Conservation (phyloP, 2,797 vertebrate genomes). For the Parauchenoglanis punctatus region DNA sequence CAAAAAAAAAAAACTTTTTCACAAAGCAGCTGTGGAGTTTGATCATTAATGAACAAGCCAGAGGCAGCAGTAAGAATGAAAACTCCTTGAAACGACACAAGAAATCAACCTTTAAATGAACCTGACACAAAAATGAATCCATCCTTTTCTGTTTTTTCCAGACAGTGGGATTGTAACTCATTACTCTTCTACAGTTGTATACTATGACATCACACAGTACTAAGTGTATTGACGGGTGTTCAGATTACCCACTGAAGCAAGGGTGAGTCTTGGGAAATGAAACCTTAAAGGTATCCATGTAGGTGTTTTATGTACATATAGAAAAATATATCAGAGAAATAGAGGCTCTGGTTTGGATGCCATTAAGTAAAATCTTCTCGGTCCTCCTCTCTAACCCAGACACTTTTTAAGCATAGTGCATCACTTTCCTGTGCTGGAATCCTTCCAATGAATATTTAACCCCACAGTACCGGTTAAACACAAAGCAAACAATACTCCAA, state of each 20-base stretch:
- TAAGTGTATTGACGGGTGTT: not conserved
- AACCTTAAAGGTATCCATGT: not conserved
- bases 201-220: not conserved
- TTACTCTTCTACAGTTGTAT: not conserved
- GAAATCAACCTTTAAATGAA: not conserved
- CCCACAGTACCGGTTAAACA: conserved; percentile 34
- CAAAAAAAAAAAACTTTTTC: not conserved
- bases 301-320: not conserved
- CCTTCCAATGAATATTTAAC: conserved; percentile 28
- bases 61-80: not conserved
- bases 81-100: not conserved
- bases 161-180: not conserved
- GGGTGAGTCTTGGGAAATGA: not conserved
- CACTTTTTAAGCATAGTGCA: conserved; percentile 12
- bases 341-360: not conserved
- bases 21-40: not conserved
- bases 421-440: conserved; percentile 28
- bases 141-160: not conserved
- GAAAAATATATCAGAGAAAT: not conserved
- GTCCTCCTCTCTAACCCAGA: not conserved
- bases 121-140: not conserved
- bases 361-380: conserved; percentile 15
- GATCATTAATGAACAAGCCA: not conserved
- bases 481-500: conserved; percentile 35
- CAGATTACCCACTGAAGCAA: not conserved